phyloP scores from a whole-genome alignment of 1,140 invertebrate species.

The Drepana arcuata region DNA sequence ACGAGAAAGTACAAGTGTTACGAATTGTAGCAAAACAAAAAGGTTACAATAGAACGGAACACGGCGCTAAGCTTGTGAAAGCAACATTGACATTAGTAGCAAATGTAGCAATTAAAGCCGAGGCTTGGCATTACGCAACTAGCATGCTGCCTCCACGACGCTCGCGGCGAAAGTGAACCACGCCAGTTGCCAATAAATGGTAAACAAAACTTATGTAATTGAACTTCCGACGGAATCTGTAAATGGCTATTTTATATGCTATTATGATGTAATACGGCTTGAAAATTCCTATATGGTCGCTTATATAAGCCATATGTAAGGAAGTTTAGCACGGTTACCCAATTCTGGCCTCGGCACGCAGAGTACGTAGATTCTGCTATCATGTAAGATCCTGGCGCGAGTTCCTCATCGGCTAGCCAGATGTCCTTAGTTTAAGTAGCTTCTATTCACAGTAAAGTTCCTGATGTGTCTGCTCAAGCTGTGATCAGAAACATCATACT shows the following conservation, averaged over 20 bases:
- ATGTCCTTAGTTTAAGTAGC: too few relatives aligned
- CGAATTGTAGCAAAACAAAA: slow-evolving; percentile 25
- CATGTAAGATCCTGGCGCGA: too few relatives aligned
- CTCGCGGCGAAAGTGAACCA: slow-evolving; percentile 53
- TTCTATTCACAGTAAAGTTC: background rate
- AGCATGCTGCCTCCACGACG: slow-evolving; percentile 19
- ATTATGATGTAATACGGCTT: slow-evolving; percentile 9
- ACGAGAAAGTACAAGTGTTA: slow-evolving; percentile 18
- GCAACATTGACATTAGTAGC: slow-evolving; percentile 64
- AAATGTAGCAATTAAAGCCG: slow-evolving; percentile 57
- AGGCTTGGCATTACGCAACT: slow-evolving; percentile 35
- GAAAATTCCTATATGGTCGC: slow-evolving; percentile 9
- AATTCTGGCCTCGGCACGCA: slow-evolving; percentile 8
- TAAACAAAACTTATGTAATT: slow-evolving; percentile 59
- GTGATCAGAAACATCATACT: background rate
- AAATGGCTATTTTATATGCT: slow-evolving; percentile 4
- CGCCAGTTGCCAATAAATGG: slow-evolving; percentile 25
- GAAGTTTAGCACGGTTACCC: slow-evolving; percentile 16
- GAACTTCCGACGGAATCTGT: slow-evolving; percentile 33
- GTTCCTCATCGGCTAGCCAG: too few relatives aligned
- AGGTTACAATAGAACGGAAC: slow-evolving; percentile 39
- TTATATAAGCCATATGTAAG: slow-evolving; percentile 3
- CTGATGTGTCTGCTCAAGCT: background rate
- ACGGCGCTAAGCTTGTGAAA: slow-evolving; percentile 52
- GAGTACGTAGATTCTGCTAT: too few relatives aligned